phyloP scores from a whole-genome alignment of 2,797 vertebrate species.

The Naso thynnoides region DNA sequence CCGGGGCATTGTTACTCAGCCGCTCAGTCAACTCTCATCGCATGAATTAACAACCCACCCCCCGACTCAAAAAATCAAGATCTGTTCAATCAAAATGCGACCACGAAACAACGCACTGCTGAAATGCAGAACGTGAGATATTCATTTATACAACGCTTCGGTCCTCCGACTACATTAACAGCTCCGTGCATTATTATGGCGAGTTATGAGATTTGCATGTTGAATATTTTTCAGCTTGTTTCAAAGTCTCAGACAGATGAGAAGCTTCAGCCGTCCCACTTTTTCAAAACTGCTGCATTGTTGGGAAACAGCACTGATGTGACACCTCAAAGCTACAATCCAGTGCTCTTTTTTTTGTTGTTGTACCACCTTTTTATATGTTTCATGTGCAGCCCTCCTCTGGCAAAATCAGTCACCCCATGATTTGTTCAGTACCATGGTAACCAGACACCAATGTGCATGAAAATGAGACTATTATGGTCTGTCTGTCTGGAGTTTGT shows the following conservation, averaged over 20 bases:
- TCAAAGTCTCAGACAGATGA: slow-evolving; percentile 23
- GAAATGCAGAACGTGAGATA: slow-evolving; percentile 19
- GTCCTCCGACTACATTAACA: slow-evolving; percentile 17
- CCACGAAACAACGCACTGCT: slow-evolving; percentile 14
- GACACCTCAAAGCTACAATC: slow-evolving; percentile 41
- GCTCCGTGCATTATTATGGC: not conserved
- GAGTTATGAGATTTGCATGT: slow-evolving; percentile 7
- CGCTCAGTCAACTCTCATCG: slow-evolving; percentile 39
- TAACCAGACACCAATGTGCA: slow-evolving; percentile 77
- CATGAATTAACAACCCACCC: slow-evolving; percentile 57
- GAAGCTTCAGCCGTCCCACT: not conserved
- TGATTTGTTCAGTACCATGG: slow-evolving; percentile 70
- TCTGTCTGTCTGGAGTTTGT: slow-evolving; percentile 71
- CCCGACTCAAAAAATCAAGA: slow-evolving; percentile 25
- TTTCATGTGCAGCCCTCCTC: slow-evolving; percentile 36
- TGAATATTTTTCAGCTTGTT: slow-evolving; percentile 13
- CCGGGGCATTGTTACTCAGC: slow-evolving; percentile 61
- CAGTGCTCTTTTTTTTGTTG: slow-evolving; percentile 20
- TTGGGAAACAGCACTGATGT: slow-evolving; percentile 13
- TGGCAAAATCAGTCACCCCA: slow-evolving; percentile 50
- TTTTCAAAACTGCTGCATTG: slow-evolving; percentile 14
- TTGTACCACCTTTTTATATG: slow-evolving; percentile 40
- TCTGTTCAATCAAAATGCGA: slow-evolving; percentile 33
- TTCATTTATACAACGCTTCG: slow-evolving; percentile 20
- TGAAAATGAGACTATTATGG: slow-evolving; percentile 80